Evolutionary conservation across 2,113 vertebrate species (phyloP), one percentile per base, ranked within the genome.

Genomic region (Larimichthys crocea): DNA sequence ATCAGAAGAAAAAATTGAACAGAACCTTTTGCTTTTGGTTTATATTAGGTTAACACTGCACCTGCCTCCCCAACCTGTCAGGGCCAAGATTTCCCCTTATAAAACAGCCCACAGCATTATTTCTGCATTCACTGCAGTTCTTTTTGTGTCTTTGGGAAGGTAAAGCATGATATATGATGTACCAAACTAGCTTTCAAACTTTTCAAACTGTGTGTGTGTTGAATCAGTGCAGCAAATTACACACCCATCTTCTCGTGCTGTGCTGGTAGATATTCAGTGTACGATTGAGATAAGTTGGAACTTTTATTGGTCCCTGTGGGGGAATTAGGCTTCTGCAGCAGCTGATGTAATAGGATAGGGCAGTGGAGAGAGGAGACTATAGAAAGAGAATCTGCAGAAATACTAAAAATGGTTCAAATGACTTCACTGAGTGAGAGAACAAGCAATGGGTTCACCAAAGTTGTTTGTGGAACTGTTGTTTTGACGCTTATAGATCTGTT

Each of bases 291-390:
- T 75, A 26, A 75, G 59, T 55, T 66, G 12, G 6, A 63, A 26
- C 11, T 31, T 61, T 76, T 67, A 80, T 66, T 60, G 65, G 64
- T 78, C 79, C 76, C 84, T 22, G 67, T 67, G 65, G 82, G 84
- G 73, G 42, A 65, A 85, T 67, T 52, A 11, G 64, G 57, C 73
- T n/a, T 46, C 10, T 53, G 75, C 66, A 62, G 76, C 61, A 44
- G 71, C 67, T 71, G 48, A 57, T 68, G 69, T 76, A 48, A 83
- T 26, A 55, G 67, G 71, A 77, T 74, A 65, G 64, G 19, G 24
- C 48, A 22, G 55, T 4, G 5, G 26, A 35, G 42, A 72, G n/a
- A n/a, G 52, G 42, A 63, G 19, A 61, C n/a, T 40, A 48, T 63
- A 60, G 44, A n/a, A 63, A 46, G 78, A 19, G 19, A 76, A 76